A percentile compares a stretch with the other conserved stretches of the same genome.
Evolutionary conservation across 2,797 vertebrate genomes (phyloP).

Genomic region (Ficedula albicollis): DNA sequence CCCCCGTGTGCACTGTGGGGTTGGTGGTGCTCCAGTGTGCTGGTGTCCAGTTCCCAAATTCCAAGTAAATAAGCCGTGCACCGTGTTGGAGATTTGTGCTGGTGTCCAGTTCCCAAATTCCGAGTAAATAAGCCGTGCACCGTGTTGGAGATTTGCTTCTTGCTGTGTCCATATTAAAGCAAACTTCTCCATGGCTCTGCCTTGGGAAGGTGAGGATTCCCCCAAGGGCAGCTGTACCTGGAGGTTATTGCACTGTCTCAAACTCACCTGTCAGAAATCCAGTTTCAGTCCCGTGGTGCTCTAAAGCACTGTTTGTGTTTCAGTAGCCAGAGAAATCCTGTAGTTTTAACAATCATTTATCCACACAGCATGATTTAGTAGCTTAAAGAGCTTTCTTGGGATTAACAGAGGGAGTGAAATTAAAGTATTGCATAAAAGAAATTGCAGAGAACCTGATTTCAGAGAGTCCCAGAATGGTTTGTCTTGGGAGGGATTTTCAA

Average conservation of each 20-base stretch:
- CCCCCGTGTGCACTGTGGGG: background rate
- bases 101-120: background rate
- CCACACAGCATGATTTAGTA: background rate
- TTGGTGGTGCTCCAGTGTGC: background rate
- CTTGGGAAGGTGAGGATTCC: background rate
- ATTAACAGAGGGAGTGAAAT: background rate
- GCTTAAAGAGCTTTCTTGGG: background rate
- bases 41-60: too few species aligned
- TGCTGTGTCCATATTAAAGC: background rate
- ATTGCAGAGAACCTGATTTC: background rate
- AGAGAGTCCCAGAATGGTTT: background rate
- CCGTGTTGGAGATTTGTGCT: too few species aligned
- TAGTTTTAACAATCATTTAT: background rate
- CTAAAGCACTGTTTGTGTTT: background rate
- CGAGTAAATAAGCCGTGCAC: background rate
- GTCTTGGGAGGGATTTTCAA: background rate
- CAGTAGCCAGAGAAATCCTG: background rate
- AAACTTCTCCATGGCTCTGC: background rate
- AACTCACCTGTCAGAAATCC: background rate
- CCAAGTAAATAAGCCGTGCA: too few species aligned
- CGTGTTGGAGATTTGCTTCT: rapidly evolving
- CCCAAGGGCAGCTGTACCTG: background rate
- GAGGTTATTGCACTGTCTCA: background rate
- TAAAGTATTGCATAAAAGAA: background rate
- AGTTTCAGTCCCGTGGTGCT: too few species aligned